A percentile compares a stretch with the other conserved stretches of the same genome.
Conservation (phyloP, 2,113 vertebrate species). For the Camelus dromedarius region DNA sequence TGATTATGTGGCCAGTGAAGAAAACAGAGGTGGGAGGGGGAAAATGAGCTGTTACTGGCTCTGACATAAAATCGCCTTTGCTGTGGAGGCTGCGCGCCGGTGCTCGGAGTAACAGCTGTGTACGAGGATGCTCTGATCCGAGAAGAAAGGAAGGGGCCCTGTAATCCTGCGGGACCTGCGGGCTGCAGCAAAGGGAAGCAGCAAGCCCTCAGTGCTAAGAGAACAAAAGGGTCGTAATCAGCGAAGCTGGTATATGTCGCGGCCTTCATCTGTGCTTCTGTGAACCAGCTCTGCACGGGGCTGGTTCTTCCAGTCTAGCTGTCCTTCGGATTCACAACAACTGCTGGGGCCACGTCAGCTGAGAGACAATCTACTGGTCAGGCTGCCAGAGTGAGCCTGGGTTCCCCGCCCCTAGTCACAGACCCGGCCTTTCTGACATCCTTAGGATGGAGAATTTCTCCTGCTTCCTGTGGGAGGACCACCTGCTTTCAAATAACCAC, state of each 20-base stretch:
- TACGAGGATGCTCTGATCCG: not conserved
- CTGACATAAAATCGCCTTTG: not conserved
- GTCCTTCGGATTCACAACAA: not conserved
- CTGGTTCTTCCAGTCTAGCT: not conserved
- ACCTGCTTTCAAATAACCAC: not conserved
- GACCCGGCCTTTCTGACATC: not conserved
- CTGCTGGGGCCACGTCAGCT: not conserved
- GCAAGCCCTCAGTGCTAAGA: not conserved
- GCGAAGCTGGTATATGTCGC: not conserved
- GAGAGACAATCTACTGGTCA: not conserved
- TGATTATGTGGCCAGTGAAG: not conserved
- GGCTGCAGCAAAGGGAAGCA: not conserved
- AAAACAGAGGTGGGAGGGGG: not conserved
- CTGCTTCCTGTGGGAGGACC: not conserved
- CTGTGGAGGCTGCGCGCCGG: accelerated
- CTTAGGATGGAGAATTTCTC: not conserved
- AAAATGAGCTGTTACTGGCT: not conserved
- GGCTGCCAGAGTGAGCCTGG: not conserved
- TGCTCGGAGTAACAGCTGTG: not conserved
- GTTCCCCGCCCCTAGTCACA: not conserved
- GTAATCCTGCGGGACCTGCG: not conserved
- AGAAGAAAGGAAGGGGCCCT: not conserved
- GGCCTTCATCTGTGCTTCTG: not conserved
- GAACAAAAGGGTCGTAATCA: not conserved
- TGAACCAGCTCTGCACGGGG: not conserved